Evolutionary conservation across 2,888 invertebrate species (phyloP), one percentile per base, ranked within the genome.

Genomic region (Tetramorium bicarinatum): DNA sequence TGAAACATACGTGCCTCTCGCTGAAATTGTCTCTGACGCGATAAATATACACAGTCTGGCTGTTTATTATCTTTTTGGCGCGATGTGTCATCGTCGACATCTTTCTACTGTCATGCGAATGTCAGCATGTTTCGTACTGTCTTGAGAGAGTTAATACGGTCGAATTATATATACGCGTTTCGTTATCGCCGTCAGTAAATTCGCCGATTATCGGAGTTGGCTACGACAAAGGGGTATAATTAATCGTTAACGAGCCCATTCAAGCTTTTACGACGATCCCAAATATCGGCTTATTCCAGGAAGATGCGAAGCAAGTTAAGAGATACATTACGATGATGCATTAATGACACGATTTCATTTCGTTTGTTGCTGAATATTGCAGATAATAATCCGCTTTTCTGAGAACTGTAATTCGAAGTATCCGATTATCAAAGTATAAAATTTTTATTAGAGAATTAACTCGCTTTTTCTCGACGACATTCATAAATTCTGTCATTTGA

Each of bases 271-370:
- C 34, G 11, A 44, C 52, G 25, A 44, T 9, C 9, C 8, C 47
- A 25, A 84, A 82, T 80, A 69, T 72, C 13, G 4, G 34, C 34
- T 72, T 54, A 49, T 52, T 67, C n/a, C 15, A 3, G 0, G 11
- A 41, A 29, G 18, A 49, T 21, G 11, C 2, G 25, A 67, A 2
- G 6, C n/a, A 49, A 21, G 4, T 38, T 9, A 29, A 59, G 47
- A 66, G 11, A 72, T 34, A 34, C 29, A 34, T 34, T 34, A 34
- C 11, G 21, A n/a, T 18, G 38, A n/a, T 2, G 13, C 44, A 74
- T 85, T 69, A 75, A 87, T 69, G 56, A 47, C 8, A 83, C 79
- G 64, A 88, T 83, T 74, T 77, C 52, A 83, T 75, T 56, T 77
- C 61, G 66, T 82, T 62, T 49, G 52, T 2, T 34, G 62, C 29